phyloP scores from a whole-genome alignment of 2,113 vertebrate genomes.

The Chelonoidis abingdonii region DNA sequence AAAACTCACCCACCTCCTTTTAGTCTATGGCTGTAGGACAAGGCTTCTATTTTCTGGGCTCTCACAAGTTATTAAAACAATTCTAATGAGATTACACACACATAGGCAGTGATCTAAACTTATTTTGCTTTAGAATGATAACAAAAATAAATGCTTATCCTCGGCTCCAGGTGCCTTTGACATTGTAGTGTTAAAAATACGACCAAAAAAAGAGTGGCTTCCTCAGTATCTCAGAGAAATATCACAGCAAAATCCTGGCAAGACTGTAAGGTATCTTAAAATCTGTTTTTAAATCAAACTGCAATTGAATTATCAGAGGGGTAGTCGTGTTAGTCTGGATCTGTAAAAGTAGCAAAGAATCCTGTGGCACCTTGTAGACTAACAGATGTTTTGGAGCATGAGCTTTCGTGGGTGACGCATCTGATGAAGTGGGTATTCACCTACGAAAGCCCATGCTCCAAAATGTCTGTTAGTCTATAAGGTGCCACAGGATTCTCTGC shows the following conservation, averaged over 20 bases:
- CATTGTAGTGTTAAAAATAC: not conserved
- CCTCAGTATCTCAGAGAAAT: not conserved
- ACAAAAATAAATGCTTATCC: not conserved
- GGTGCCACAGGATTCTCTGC: too few species aligned
- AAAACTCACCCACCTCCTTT: not conserved
- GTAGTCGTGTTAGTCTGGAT: too few species aligned
- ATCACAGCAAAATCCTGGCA: not conserved
- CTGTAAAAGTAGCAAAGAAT: too few species aligned
- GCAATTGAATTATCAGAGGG: not conserved
- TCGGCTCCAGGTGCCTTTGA: not conserved
- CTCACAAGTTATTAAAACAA: not conserved
- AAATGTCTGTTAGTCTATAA: too few species aligned
- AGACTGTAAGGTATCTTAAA: slow-evolving; percentile 16
- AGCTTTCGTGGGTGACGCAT: too few species aligned
- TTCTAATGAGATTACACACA: not conserved
- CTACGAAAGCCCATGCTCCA: too few species aligned
- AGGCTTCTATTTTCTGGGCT: not conserved
- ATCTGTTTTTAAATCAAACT: slow-evolving; percentile 25
- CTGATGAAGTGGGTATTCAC: too few species aligned
- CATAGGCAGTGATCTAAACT: not conserved
- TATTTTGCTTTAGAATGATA: not conserved
- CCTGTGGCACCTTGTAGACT: too few species aligned
- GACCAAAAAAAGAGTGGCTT: not conserved
- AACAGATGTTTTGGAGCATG: too few species aligned
- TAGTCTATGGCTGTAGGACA: not conserved